phyloP scores from a whole-genome alignment of 2,888 invertebrate genomes.

The Polymixis lichenea region DNA sequence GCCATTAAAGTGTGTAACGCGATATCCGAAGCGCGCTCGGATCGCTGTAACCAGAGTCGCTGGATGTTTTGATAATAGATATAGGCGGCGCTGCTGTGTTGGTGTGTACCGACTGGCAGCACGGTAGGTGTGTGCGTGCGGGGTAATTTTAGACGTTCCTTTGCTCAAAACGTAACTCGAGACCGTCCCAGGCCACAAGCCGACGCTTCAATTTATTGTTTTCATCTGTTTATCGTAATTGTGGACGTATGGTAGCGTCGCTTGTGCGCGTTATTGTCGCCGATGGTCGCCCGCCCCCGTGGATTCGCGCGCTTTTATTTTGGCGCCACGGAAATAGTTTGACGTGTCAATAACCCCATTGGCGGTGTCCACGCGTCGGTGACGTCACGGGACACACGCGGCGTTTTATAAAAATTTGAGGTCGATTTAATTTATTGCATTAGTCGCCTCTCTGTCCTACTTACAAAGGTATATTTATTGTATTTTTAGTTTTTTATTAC shows the following conservation, averaged over 20 bases:
- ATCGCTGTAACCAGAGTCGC: conserved; percentile 89
- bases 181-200: conserved; percentile 89
- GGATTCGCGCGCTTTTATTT: conserved; percentile 86
- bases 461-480: conserved; percentile 76
- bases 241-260: conserved; percentile 73
- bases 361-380: conserved; percentile 84
- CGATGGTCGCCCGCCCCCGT: conserved; percentile 74
- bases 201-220: conserved; percentile 89
- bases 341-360: conserved; percentile 89
- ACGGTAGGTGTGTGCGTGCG: conserved; percentile 83
- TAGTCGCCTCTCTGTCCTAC: conserved; percentile 79
- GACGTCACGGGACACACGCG: conserved; percentile 86
- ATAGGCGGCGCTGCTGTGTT: conserved; percentile 85
- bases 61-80: conserved; percentile 91
- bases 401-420: conserved; percentile 84
- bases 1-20: conserved; percentile 90
- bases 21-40: conserved; percentile 90
- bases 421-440: conserved; percentile 87
- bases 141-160: conserved; percentile 91
- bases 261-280: conserved; percentile 63
- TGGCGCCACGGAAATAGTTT: conserved; percentile 89
- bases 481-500: conserved; percentile 73
- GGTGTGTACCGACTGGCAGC: conserved; percentile 79
- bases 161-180: conserved; percentile 90
- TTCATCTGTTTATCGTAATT: conserved; percentile 87